Evolutionary conservation across 2,797 vertebrate genomes (phyloP).

Genomic region (Crossoptilon crossoptilon): DNA sequence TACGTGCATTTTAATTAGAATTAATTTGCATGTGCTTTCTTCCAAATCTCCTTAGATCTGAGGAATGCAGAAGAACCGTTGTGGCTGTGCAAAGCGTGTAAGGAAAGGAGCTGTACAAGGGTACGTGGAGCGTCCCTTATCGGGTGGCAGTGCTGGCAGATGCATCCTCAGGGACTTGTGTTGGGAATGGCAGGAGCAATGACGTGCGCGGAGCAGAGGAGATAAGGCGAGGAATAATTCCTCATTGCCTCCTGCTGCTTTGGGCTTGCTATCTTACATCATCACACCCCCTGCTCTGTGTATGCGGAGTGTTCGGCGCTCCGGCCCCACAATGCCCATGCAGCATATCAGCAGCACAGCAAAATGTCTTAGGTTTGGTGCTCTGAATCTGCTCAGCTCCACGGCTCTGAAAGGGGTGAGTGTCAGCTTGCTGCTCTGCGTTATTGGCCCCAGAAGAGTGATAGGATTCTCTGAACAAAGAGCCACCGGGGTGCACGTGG

Average conservation of each 20-base stretch:
- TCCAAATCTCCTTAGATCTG: background rate
- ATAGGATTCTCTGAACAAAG: background rate
- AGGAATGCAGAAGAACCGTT: background rate
- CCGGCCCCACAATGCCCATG: background rate
- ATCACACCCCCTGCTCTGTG: slow-evolving; percentile 56
- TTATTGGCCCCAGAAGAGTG: background rate
- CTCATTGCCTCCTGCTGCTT: slow-evolving; percentile 48
- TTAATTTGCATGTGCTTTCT: background rate
- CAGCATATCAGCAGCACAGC: background rate
- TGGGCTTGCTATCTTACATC: slow-evolving; percentile 69
- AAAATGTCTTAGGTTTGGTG: background rate
- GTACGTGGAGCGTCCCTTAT: slow-evolving; percentile 36
- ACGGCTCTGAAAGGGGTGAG: fast-evolving
- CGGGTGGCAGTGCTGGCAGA: slow-evolving; percentile 23
- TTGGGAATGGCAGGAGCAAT: background rate
- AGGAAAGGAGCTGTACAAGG: background rate
- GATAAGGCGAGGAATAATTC: slow-evolving; percentile 75
- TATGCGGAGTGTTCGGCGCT: fast-evolving
- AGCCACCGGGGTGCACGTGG: fast-evolving
- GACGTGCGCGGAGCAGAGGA: background rate
- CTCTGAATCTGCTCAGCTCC: background rate
- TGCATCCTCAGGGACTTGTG: slow-evolving; percentile 1
- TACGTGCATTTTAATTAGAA: background rate
- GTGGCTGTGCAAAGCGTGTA: background rate
- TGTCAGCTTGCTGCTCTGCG: fast-evolving